Evolutionary conservation across 2,113 vertebrate species (phyloP).

Genomic region (Hemicordylus capensis): DNA sequence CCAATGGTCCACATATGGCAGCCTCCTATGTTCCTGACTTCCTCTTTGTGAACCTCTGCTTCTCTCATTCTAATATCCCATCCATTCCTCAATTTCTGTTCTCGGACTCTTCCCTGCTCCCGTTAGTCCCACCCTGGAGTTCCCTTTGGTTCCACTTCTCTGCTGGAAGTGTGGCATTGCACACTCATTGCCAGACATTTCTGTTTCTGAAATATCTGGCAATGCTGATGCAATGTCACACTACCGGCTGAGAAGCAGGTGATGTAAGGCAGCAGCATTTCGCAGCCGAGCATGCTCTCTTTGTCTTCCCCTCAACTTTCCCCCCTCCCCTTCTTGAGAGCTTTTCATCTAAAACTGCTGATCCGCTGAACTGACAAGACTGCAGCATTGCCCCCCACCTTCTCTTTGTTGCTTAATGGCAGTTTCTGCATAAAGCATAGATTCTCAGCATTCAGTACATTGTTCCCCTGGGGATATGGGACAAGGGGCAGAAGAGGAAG

Average conservation of each 20-base stretch:
- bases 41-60: neutral
- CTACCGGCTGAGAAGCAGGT: neutral
- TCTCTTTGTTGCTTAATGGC: neutral
- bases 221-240: neutral
- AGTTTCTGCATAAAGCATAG: neutral
- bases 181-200: no score
- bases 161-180: no score
- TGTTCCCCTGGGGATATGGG: no score
- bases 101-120: no score
- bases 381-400: neutral
- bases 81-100: neutral
- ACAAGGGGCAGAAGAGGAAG: no score
- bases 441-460: no score
- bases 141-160: neutral
- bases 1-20: no score
- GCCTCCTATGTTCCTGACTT: neutral
- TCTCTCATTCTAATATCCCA: neutral
- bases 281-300: constrained; percentile 10
- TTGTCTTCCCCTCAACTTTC: neutral
- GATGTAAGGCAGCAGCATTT: constrained; percentile 1
- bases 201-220: neutral
- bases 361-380: neutral
- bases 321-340: neutral
- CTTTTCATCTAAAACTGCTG: neutral
- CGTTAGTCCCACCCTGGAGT: no score